Conservation (phyloP, 2,797 vertebrate genomes). For the Euthynnus affinis region DNA sequence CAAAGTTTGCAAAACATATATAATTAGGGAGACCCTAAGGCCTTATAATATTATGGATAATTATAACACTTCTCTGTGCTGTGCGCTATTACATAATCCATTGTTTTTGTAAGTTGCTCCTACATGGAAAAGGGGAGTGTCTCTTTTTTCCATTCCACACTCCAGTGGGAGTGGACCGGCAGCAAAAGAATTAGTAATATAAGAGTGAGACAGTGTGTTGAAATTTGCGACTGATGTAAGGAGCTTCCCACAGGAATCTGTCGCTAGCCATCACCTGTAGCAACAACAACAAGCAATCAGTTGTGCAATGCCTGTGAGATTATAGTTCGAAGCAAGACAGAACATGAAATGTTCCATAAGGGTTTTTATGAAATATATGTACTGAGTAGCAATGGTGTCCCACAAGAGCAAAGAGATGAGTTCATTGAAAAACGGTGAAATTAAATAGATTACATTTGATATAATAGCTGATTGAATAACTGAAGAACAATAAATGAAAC, state of each 20-base stretch:
- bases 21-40: constrained; percentile 44
- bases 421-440: neutral
- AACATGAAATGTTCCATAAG: constrained; percentile 48
- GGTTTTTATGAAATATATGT: constrained; percentile 12
- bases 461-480: neutral
- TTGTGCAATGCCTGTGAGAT: constrained; percentile 28
- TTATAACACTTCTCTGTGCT: constrained; percentile 25
- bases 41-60: constrained; percentile 41
- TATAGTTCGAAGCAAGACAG: constrained; percentile 43
- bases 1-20: constrained; percentile 50
- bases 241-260: constrained; percentile 45
- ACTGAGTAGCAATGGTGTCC: neutral
- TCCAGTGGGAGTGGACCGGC: constrained; percentile 29
- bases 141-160: neutral
- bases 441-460: neutral
- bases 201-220: constrained; percentile 47
- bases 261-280: constrained; percentile 55
- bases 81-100: constrained; percentile 38
- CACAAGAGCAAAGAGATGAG: neutral
- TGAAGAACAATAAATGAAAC: neutral
- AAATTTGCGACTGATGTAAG: constrained; percentile 51
- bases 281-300: constrained; percentile 31
- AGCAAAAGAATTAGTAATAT: constrained; percentile 7
- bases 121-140: constrained; percentile 37
- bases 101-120: constrained; percentile 36